A percentile compares a stretch with the other conserved stretches of the same genome.
Conservation (phyloP, 2,113 vertebrate genomes). For the Excalfactoria chinensis region DNA sequence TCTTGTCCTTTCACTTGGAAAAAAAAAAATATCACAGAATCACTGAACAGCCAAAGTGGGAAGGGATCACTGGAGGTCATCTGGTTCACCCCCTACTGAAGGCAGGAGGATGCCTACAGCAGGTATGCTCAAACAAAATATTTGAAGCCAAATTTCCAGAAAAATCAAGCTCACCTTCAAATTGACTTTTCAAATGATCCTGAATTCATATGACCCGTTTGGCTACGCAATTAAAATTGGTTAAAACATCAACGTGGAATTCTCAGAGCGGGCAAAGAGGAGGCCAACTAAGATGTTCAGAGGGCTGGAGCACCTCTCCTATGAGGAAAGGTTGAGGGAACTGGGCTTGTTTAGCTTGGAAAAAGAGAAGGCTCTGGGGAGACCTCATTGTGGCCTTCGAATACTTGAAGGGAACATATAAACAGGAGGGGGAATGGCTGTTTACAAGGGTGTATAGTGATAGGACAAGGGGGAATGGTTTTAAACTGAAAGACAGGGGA, state of each 20-base stretch:
- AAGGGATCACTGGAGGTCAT: not conserved
- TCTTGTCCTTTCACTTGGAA: not conserved
- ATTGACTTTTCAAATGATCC: not conserved
- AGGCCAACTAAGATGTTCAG: too few species aligned
- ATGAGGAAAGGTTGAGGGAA: too few species aligned
- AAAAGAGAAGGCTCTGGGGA: too few species aligned
- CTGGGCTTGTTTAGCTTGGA: too few species aligned
- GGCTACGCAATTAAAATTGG: not conserved
- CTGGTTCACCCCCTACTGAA: not conserved
- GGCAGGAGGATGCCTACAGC: not conserved
- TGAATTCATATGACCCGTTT: not conserved
- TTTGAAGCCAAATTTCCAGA: not conserved
- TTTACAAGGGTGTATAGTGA: too few species aligned
- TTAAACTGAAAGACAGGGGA: too few species aligned
- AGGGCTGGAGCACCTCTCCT: too few species aligned
- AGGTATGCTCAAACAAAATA: not conserved
- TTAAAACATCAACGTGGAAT: not conserved
- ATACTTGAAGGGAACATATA: too few species aligned
- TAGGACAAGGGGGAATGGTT: too few species aligned
- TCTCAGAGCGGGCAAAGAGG: too few species aligned
- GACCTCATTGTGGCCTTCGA: too few species aligned
- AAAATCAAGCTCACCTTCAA: not conserved
- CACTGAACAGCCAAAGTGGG: not conserved
- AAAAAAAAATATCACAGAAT: not conserved
- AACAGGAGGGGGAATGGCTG: too few species aligned